Conservation (phyloP, 2,113 vertebrate genomes). For the rabbit (Oryctolagus cuniculus) region mOryCun1.1 NC_091443.1:392001-392500, state of each 20-base stretch:
- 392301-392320: slow-evolving; percentile 58
- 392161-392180: neutral
- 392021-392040: slow-evolving; percentile 18
- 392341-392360: slow-evolving; percentile 44
- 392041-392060: slow-evolving; percentile 30
- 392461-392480: no score
- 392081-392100: slow-evolving; percentile 45
- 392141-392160: neutral
- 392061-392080: slow-evolving; percentile 23
- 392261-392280: rapidly evolving
- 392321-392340: slow-evolving; percentile 66
- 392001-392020: neutral
- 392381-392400: neutral
- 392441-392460: neutral
- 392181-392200: neutral
- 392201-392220: neutral
- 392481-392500: neutral
- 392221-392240: neutral
- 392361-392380: slow-evolving; percentile 58
- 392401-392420: neutral
- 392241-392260: rapidly evolving
- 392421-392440: neutral
- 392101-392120: neutral
- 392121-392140: neutral
- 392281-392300: no score